Percentiles rank a stretch among this genome's conserved stretches.
Conservation (phyloP, 1,140 invertebrate species). For the Nylanderia fulva region DNA sequence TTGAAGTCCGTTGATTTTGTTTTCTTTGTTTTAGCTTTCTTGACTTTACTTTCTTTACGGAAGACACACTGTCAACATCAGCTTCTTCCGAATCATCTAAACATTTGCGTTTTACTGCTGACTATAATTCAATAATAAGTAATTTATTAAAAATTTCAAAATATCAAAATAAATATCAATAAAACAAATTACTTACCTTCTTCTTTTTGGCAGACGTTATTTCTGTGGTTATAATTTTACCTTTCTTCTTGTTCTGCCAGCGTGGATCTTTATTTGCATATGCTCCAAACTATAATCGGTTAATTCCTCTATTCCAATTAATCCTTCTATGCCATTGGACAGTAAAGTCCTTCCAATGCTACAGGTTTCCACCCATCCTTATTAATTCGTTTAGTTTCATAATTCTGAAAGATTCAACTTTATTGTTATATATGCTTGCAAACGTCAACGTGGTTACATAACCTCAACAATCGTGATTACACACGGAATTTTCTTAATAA, state of each 20-base stretch:
- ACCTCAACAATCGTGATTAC: constrained; percentile 3
- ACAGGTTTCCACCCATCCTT: constrained; percentile 86
- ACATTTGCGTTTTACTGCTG: constrained; percentile 38
- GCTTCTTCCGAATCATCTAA: background rate
- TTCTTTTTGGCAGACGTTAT: constrained; percentile 20
- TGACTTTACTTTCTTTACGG: constrained; percentile 36
- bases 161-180: background rate
- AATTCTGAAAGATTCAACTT: constrained; percentile 20
- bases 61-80: background rate
- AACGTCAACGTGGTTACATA: background rate
- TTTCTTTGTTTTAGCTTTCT: constrained; percentile 37
- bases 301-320: constrained; percentile 89
- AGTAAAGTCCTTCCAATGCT: constrained; percentile 86
- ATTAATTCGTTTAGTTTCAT: constrained; percentile 57
- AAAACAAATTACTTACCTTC: constrained; percentile 43
- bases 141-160: background rate
- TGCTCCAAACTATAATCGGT: constrained; percentile 86
- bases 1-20: constrained; percentile 35
- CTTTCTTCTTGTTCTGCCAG: constrained; percentile 72
- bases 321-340: constrained; percentile 85
- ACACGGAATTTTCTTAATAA: background rate
- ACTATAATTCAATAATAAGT: constrained; percentile 47
- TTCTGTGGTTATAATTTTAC: constrained; percentile 72
- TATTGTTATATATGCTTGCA: background rate
- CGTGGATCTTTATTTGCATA: too few relatives aligned